Conservation (phyloP, 1,140 invertebrate species). For the Cydia fagiglandana region DNA sequence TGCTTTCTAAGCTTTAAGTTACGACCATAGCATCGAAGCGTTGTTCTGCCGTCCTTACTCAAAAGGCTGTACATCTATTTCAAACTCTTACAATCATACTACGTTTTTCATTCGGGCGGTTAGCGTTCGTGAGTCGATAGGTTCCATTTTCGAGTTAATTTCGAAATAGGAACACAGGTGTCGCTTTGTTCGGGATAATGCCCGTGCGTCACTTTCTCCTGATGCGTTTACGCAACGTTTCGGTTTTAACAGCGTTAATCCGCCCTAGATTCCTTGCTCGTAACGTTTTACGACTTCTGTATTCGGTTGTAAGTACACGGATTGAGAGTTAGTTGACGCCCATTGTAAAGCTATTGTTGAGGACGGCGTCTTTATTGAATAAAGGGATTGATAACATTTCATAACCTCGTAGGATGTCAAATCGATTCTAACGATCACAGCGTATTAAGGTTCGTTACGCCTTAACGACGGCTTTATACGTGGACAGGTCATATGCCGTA, state of each 20-base stretch:
- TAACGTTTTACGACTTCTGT: slow-evolving; percentile 34
- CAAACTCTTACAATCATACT: background rate
- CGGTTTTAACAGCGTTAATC: slow-evolving; percentile 37
- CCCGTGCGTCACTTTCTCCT: slow-evolving; percentile 46
- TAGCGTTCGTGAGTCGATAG: slow-evolving; percentile 24
- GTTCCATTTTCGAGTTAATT: slow-evolving; percentile 9
- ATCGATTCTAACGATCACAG: slow-evolving; percentile 15
- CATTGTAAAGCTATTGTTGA: slow-evolving; percentile 13
- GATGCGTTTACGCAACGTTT: slow-evolving; percentile 44
- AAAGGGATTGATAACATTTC: slow-evolving; percentile 3
- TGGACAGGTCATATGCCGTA: background rate
- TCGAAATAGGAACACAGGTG: slow-evolving; percentile 44
- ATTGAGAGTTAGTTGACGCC: slow-evolving; percentile 25
- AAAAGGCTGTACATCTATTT: background rate
- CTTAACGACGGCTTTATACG: slow-evolving; percentile 3
- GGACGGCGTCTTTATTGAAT: slow-evolving; percentile 17
- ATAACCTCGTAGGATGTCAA: slow-evolving; percentile 9
- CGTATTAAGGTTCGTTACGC: slow-evolving; percentile 16
- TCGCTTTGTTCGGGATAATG: slow-evolving; percentile 41
- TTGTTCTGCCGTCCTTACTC: background rate
- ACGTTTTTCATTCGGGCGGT: background rate
- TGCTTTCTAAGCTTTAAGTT: slow-evolving; percentile 51
- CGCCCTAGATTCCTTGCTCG: slow-evolving; percentile 39
- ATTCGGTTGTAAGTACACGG: slow-evolving; percentile 6
- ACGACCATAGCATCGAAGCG: slow-evolving; percentile 36